phyloP scores from a whole-genome alignment of 2,888 invertebrate species.

The Pecten maximus region DNA sequence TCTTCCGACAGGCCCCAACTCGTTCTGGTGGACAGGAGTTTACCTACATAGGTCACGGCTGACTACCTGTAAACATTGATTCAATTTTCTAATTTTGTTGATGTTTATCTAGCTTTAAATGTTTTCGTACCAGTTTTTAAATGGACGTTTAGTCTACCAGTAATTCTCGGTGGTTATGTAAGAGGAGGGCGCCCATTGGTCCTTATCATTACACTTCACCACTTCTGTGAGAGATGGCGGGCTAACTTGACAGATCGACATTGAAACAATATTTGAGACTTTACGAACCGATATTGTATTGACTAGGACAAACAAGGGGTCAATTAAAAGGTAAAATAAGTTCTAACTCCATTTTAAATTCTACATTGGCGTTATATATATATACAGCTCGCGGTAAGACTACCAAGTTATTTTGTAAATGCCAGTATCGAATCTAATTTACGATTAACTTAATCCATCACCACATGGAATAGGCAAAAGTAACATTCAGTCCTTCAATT shows the following conservation, averaged over 20 bases:
- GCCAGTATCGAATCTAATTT: too few species aligned
- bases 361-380: too few species aligned
- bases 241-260: background rate
- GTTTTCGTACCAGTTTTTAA: background rate
- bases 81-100: background rate
- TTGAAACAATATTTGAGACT: too few species aligned
- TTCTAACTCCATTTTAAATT: too few species aligned
- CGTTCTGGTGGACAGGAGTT: background rate
- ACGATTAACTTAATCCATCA: too few species aligned
- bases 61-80: background rate
- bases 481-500: too few species aligned
- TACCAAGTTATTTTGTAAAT: too few species aligned
- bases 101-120: background rate
- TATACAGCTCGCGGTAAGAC: too few species aligned
- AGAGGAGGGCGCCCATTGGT: background rate
- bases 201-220: background rate
- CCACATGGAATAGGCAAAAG: too few species aligned
- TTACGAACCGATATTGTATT: too few species aligned
- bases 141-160: background rate
- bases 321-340: too few species aligned
- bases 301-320: too few species aligned
- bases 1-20: background rate
- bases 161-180: background rate
- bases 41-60: background rate
- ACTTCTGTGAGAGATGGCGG: background rate